A percentile compares a stretch with the other conserved stretches of the same genome.
These are phyloP conservation scores for Mastacembelus armatus DNA, from an alignment of 2,797 vertebrate genomes.

Conservation along the genomic window DNA sequence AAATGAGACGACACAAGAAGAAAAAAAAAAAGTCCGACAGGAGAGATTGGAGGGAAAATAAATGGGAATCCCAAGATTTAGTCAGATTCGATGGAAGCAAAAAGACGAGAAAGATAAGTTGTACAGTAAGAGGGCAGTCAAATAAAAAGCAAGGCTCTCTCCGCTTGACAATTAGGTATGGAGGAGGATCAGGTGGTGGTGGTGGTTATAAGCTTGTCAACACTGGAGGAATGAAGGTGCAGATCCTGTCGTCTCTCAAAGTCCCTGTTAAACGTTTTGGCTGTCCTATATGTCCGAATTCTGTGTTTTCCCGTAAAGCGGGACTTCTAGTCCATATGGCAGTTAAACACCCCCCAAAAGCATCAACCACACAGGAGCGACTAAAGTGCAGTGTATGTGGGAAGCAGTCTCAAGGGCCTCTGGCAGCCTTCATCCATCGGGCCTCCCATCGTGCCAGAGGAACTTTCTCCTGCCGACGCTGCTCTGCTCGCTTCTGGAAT, in stretches of 20 bases:
- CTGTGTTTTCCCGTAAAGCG: slow-evolving; percentile 84
- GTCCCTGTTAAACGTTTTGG: slow-evolving; percentile 85
- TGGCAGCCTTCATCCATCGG: slow-evolving; percentile 85
- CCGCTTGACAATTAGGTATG: slow-evolving; percentile 82
- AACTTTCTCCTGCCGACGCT: slow-evolving; percentile 85
- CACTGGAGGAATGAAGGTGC: slow-evolving; percentile 80
- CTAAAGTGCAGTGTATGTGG: slow-evolving; percentile 85
- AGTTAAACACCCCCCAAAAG: slow-evolving; percentile 84
- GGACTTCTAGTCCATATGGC: slow-evolving; percentile 86
- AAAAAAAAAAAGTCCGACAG: slow-evolving; percentile 85
- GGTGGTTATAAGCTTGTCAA: slow-evolving; percentile 84
- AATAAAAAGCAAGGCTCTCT: slow-evolving; percentile 83
- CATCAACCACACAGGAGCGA: slow-evolving; percentile 77
- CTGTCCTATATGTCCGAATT: slow-evolving; percentile 85
- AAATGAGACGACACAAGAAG: slow-evolving; percentile 83
- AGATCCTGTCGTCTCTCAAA: slow-evolving; percentile 83
- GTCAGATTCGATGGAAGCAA: slow-evolving; percentile 76
- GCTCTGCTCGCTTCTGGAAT: slow-evolving; percentile 86
- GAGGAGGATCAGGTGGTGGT: slow-evolving; percentile 79
- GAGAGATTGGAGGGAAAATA: slow-evolving; percentile 82
- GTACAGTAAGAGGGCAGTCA: slow-evolving; percentile 72
- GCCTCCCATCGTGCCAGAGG: slow-evolving; percentile 84
- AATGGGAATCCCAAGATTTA: slow-evolving; percentile 77
- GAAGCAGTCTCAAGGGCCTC: slow-evolving; percentile 84
- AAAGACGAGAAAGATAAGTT: slow-evolving; percentile 77